Evolutionary conservation across 2,113 vertebrate genomes (phyloP).

Genomic region (Stigmatopora argus): DNA sequence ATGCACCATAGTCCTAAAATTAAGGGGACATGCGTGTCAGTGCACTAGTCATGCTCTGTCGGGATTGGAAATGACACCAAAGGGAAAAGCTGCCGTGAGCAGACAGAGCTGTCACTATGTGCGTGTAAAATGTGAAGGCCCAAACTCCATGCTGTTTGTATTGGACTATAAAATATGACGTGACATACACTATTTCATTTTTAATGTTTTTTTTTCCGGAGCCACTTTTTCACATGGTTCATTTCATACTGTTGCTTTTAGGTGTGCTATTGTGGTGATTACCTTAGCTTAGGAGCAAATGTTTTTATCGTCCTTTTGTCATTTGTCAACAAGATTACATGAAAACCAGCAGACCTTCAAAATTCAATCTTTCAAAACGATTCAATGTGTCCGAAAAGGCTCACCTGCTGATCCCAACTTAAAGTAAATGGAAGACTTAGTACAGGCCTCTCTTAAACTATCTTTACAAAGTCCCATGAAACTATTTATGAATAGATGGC

Average conservation of each 20-base stretch:
- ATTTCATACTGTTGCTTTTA: not conserved
- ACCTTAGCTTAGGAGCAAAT: not conserved
- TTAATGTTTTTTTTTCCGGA: not conserved
- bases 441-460: not conserved
- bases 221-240: not conserved
- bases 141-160: conserved; percentile 12
- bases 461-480: no score
- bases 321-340: conserved; percentile 6
- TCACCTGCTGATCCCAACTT: not conserved
- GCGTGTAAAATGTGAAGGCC: conserved; percentile 17
- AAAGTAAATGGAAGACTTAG: not conserved
- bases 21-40: conserved; percentile 35
- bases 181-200: not conserved
- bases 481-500: no score
- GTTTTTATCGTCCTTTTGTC: not conserved
- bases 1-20: conserved; percentile 33
- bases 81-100: conserved; percentile 18
- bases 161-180: not conserved
- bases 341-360: not conserved
- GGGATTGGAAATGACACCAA: conserved; percentile 31
- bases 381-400: not conserved
- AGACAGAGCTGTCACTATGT: conserved; percentile 31
- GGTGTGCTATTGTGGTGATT: not conserved
- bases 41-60: conserved; percentile 17
- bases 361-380: not conserved